Percentiles rank a stretch among this genome's conserved stretches.
Conservation (phyloP, 2,888 invertebrate species). For the Eurytoma adleriae region DNA sequence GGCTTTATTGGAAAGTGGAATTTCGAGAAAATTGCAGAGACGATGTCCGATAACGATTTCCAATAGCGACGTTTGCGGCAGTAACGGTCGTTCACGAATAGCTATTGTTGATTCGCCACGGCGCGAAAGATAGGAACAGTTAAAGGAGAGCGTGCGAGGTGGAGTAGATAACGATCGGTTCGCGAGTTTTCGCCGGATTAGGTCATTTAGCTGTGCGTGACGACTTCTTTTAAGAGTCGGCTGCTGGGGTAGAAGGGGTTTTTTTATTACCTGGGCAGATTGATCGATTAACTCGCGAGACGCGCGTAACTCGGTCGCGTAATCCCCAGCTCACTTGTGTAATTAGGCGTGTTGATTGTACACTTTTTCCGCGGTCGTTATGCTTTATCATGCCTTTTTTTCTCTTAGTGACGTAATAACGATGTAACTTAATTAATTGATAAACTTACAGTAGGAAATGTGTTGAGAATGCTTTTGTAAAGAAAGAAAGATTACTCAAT, state of each 20-base stretch:
- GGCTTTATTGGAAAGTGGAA: slow-evolving; percentile 40
- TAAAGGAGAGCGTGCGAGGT: not conserved
- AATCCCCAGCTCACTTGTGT: not conserved
- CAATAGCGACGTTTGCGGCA: not conserved
- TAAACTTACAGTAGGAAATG: no score
- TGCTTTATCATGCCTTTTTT: not conserved
- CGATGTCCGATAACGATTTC: slow-evolving; percentile 39
- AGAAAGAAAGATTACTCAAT: no score
- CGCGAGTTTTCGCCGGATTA: not conserved
- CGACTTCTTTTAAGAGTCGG: not conserved
- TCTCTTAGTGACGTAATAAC: not conserved
- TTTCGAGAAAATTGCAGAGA: slow-evolving; percentile 26
- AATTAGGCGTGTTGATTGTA: not conserved
- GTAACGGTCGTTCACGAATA: not conserved
- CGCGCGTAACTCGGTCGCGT: not conserved
- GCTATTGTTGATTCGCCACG: no score
- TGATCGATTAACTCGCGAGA: not conserved
- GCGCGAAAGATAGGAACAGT: not conserved
- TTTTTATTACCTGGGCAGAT: not conserved
- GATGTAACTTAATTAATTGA: not conserved
- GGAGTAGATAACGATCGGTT: not conserved
- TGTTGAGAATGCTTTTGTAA: no score
- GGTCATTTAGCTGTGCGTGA: not conserved
- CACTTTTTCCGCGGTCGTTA: not conserved
- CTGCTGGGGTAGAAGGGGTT: not conserved